Evolutionary conservation across 2,113 vertebrate genomes (phyloP), one percentile per base, ranked within the genome.

Genomic region (Indicator indicator): DNA sequence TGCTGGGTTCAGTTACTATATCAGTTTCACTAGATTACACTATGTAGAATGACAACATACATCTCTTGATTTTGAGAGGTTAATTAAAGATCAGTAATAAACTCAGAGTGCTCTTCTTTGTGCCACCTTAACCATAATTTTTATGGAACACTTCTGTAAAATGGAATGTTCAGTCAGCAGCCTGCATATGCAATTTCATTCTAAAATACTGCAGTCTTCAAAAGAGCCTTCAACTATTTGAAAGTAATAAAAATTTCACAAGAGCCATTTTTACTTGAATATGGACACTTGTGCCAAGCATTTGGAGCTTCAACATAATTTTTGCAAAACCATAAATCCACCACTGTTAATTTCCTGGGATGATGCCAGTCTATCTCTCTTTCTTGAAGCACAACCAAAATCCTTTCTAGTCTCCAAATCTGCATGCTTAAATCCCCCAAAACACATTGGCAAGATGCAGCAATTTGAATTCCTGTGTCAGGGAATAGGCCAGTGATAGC

Each of bases 161-260:
- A 85, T 9, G 23, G 17, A 32, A 64, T 44, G 69, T 82, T 20
- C 40, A 70, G 68, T 46, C 46, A 89, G 46, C 23, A 91, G 59
- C 20, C 30, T 77, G 68, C n/a, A 67, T 28, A 63, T 24, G 30
- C 14, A 87, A 73, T 62, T 89, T 84, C 9, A 81, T 46, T 20
- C 78, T 72, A 60, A 89, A 95, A 76, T 85, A 89, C 5, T 55
- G 18, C 19, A 3, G 6, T 58, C 89, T 84, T 76, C 30, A 86
- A 83, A 83, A 42, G 81, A 80, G 13, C 40, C 84, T 96, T 97
- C 84, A 94, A 78, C 81, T 97, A 93, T 95, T 84, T 96, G 94
- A 97, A 95, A 77, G 93, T 89, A 97, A 96, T 92, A 94, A 94
- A 97, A 96, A n/a, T 27, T 71, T 96, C 82, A 96, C 62, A 95